A percentile compares a stretch with the other conserved stretches of the same genome.
Conservation (phyloP, 2,113 vertebrate species). For the Indicator maculatus region DNA sequence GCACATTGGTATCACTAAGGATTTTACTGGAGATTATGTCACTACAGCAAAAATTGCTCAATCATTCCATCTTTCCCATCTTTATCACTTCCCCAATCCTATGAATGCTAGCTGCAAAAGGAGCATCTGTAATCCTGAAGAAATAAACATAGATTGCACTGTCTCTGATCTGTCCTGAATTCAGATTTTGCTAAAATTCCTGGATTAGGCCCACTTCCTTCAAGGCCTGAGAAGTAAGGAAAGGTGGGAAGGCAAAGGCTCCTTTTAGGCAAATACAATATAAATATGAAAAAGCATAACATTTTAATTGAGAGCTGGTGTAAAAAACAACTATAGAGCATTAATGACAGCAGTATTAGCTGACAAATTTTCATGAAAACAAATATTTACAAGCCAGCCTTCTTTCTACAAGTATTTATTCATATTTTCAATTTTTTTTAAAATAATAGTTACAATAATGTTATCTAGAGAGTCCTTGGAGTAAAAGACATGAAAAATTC, state of each 20-base stretch:
- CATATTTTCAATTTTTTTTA: not conserved
- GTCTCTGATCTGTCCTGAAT: not conserved
- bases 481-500: not conserved
- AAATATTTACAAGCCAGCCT: not conserved
- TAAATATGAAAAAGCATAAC: not conserved
- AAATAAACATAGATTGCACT: not conserved
- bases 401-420: not conserved
- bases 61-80: not conserved
- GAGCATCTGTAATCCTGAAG: not conserved
- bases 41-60: constrained; percentile 7
- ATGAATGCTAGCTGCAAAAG: not conserved
- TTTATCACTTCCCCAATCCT: not conserved
- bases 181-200: not conserved
- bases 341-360: not conserved
- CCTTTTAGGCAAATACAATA: not conserved
- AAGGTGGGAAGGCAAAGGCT: not conserved
- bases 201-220: not conserved
- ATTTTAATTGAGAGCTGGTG: not conserved
- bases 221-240: not conserved
- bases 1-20: not conserved
- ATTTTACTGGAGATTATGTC: constrained; percentile 5
- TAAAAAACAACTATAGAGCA: not conserved
- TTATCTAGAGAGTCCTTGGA: not conserved
- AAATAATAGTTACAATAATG: not conserved
- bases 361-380: not conserved